phyloP scores from a whole-genome alignment of 2,113 vertebrate genomes.

The Sylvietta virens region DNA sequence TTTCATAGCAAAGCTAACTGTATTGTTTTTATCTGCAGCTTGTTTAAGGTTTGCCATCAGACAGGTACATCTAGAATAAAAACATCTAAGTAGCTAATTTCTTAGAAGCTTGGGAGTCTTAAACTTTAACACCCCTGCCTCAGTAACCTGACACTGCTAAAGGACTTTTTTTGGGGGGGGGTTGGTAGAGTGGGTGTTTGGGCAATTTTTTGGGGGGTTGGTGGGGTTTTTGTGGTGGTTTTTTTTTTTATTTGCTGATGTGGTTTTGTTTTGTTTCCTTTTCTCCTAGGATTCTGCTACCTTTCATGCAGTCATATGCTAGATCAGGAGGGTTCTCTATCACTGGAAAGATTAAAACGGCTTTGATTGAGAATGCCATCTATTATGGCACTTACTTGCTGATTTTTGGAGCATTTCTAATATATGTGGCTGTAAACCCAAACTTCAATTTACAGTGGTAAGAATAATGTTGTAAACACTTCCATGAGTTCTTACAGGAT shows the following conservation, averaged over 20 bases:
- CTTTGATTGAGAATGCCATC: conserved; percentile 91
- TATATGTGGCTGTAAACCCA: conserved; percentile 88
- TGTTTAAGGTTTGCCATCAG: not conserved
- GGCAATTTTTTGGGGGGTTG: not conserved
- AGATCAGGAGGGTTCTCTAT: conserved; percentile 89
- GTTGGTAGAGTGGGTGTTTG: not conserved
- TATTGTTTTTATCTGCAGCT: not conserved
- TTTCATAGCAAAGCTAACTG: not conserved
- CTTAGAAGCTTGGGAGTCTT: not conserved
- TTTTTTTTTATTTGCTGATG: not conserved
- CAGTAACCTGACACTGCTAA: not conserved
- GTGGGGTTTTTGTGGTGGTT: not conserved
- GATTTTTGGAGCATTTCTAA: conserved; percentile 90
- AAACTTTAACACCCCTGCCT: not conserved
- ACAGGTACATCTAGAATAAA: not conserved
- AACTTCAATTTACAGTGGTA: conserved; percentile 86
- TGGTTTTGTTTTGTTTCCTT: not conserved
- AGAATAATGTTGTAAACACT: conserved; percentile 25
- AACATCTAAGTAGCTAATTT: not conserved
- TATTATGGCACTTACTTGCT: conserved; percentile 94
- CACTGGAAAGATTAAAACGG: conserved; percentile 90
- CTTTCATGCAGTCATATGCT: conserved; percentile 95
- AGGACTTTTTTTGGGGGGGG: not conserved
- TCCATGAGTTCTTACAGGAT: not conserved
- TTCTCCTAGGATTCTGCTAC: conserved; percentile 84